Evolutionary conservation across 2,888 invertebrate species (phyloP), one percentile per base, ranked within the genome.

Genomic region (Laspeyria flexula): DNA sequence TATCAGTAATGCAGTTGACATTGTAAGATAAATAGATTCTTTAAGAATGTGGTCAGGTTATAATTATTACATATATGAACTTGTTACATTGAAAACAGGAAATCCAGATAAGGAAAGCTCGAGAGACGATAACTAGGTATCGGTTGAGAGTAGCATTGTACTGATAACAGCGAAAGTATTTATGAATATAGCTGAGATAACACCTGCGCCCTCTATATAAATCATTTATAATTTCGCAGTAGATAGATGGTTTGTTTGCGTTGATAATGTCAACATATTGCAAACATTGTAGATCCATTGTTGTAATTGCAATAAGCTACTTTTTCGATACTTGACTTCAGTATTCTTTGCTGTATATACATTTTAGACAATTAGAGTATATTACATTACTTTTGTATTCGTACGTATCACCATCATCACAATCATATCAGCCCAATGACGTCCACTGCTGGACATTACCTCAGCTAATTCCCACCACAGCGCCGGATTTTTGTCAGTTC

Each of bases 131-230:
- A 45, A 50, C 51, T 44, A 51, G 58, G 34, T 42, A 42, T 37
- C 30, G 15, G 58, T 69, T 61, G 57, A 48, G 55, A 45, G 60
- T 61, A 61, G 23, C 54, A 45, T 57, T 55, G 51, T 55, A 65
- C 66, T 70, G 79, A 82, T 85, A 81, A 73, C 60, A 57, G 45
- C 50, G 47, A 55, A 63, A 65, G 68, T 63, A 74, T 73, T 80
- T 75, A 79, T 70, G 79, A 79, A 83, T 78, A 77, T 65, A 56
- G 52, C 45, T 40, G 41, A 68, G 88, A 87, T 88, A 88, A 82
- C 81, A 75, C 73, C 68, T 70, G 69, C 73, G 73, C 72, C 79
- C 79, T 77, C 71, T 67, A 55, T 71, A 84, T 86, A 81, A 85
- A 85, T 86, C 77, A 61, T 77, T 78, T 66, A 57, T 72, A 46